Conservation (phyloP, 64 coral and sea anemone species). For the Actinia equina region DNA sequence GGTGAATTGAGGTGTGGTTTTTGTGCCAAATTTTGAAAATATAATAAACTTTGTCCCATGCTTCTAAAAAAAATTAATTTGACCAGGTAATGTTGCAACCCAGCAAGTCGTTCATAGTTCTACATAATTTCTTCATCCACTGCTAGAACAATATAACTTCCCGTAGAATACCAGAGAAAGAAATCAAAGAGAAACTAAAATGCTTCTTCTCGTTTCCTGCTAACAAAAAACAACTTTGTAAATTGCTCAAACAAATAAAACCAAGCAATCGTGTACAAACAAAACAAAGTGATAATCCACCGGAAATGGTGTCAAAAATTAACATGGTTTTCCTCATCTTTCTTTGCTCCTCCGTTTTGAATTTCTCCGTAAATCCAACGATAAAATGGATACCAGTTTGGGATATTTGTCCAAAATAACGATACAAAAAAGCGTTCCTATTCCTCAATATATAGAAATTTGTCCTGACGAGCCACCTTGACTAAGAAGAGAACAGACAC, state of each 20-base stretch:
- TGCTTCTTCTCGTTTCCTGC: not conserved
- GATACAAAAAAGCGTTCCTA: not conserved
- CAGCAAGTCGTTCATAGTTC: too few relatives aligned
- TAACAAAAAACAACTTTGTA: not conserved
- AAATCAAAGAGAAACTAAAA: not conserved
- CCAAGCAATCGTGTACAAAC: not conserved
- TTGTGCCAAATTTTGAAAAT: too few relatives aligned
- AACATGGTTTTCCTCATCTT: not conserved
- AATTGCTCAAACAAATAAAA: not conserved
- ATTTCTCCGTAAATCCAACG: not conserved
- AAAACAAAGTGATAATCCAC: not conserved
- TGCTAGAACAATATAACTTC: not conserved
- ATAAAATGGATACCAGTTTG: not conserved
- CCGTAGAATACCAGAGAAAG: too few relatives aligned
- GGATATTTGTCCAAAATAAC: not conserved
- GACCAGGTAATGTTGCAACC: too few relatives aligned
- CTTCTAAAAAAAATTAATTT: too few relatives aligned
- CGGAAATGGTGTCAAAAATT: conserved; percentile 8
- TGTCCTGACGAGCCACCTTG: not conserved
- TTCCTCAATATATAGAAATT: not conserved
- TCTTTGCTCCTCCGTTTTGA: not conserved
- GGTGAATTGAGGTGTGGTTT: too few relatives aligned
- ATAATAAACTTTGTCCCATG: too few relatives aligned
- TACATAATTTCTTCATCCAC: too few relatives aligned
- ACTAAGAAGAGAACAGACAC: not conserved